Evolutionary conservation across 2,888 invertebrate species (phyloP).

Genomic region (Schizotus pectinicornis): DNA sequence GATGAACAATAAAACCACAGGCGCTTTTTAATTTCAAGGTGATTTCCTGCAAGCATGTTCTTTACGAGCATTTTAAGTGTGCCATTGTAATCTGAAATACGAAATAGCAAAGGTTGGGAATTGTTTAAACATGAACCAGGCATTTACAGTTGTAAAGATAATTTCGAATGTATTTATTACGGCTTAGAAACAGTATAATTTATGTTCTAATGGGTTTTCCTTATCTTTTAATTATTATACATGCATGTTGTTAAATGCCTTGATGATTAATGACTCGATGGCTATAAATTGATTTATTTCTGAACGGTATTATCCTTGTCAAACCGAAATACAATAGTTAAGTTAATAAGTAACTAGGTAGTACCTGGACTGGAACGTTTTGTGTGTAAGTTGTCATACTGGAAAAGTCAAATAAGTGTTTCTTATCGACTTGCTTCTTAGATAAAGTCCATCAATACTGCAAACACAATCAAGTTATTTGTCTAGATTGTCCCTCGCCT

Average conservation of each 20-base stretch:
- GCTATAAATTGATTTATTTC: slow-evolving; percentile 24
- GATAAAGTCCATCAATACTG: background rate
- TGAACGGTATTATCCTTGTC: slow-evolving; percentile 7
- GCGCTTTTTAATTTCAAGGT: slow-evolving; percentile 11
- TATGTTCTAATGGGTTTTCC: slow-evolving; percentile 19
- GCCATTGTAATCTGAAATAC: slow-evolving; percentile 27
- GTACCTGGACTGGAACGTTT: background rate
- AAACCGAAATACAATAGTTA: slow-evolving; percentile 1
- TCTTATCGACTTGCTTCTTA: too few relatives aligned
- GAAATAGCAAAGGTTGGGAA: slow-evolving; percentile 13
- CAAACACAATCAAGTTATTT: background rate
- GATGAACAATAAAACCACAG: too few relatives aligned
- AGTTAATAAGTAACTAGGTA: background rate
- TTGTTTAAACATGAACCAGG: slow-evolving; percentile 14
- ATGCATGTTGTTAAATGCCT: slow-evolving; percentile 14
- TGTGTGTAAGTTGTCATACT: background rate
- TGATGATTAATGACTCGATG: slow-evolving; percentile 13
- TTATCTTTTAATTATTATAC: slow-evolving; percentile 25
- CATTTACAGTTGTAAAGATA: slow-evolving; percentile 17
- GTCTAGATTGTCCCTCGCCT: background rate
- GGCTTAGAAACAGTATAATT: slow-evolving; percentile 11
- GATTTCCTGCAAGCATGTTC: slow-evolving; percentile 8
- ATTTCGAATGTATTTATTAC: slow-evolving; percentile 18
- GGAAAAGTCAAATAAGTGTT: background rate
- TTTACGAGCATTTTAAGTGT: too few relatives aligned